Conservation (phyloP, 1,140 invertebrate genomes). For the Euschistus heros region DNA sequence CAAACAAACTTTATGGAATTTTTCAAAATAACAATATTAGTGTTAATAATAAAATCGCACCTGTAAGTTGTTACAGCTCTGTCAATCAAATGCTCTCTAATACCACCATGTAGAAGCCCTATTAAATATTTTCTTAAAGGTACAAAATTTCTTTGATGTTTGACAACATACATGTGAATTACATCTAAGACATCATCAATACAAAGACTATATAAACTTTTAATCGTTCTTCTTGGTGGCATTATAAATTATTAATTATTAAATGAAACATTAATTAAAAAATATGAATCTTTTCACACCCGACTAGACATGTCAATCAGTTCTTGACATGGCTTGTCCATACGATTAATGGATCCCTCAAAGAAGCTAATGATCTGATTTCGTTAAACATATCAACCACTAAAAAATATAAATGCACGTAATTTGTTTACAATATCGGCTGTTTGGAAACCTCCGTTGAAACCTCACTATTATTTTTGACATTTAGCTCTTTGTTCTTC, state of each 20-base stretch:
- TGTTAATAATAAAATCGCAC: background rate
- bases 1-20: background rate
- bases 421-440: no score
- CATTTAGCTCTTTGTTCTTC: no score
- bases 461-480: no score
- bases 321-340: no score
- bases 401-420: no score
- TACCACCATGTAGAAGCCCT: conserved; percentile 18
- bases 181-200: conserved; percentile 6
- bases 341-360: no score
- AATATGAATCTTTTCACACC: no score
- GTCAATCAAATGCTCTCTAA: conserved; percentile 24
- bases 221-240: conserved; percentile 20
- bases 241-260: conserved; percentile 14
- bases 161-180: conserved; percentile 16
- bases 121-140: conserved; percentile 17
- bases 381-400: no score
- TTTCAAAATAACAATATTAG: background rate
- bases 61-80: conserved; percentile 18
- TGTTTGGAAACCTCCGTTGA: no score
- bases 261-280: no score
- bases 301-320: no score
- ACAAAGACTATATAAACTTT: conserved; percentile 11
- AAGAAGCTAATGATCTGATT: no score
- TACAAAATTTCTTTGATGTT: conserved; percentile 2